phyloP scores from a whole-genome alignment of 2,113 vertebrate species.

The Melanotaenia duboulayi region DNA sequence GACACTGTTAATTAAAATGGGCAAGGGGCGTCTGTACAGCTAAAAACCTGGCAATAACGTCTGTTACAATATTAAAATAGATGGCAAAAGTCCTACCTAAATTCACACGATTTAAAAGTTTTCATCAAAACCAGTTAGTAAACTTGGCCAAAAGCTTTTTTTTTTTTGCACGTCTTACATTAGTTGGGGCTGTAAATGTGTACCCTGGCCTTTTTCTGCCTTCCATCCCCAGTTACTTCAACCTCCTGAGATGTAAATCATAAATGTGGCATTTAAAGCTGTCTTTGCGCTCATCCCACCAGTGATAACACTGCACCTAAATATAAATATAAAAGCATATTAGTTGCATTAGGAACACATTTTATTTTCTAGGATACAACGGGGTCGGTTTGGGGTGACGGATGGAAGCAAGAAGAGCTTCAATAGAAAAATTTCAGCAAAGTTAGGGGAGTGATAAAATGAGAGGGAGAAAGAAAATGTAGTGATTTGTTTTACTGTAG shows the following conservation, averaged over 20 bases:
- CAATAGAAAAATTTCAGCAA: slow-evolving; percentile 14
- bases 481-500: slow-evolving; percentile 53
- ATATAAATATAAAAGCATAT: neutral
- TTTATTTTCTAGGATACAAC: neutral
- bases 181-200: accelerated
- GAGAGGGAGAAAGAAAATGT: slow-evolving; percentile 48
- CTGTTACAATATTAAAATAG: too few relatives aligned
- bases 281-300: neutral
- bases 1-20: neutral
- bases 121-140: too few relatives aligned
- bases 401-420: neutral
- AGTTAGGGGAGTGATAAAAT: slow-evolving; percentile 46
- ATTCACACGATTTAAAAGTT: too few relatives aligned
- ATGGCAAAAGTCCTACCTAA: too few relatives aligned
- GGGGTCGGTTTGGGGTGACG: slow-evolving; percentile 1
- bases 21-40: too few relatives aligned
- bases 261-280: neutral
- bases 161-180: too few relatives aligned
- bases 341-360: neutral
- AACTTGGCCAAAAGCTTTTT: neutral
- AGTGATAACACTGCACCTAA: neutral
- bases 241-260: neutral
- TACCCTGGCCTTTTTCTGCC: neutral
- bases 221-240: neutral
- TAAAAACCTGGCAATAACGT: too few relatives aligned